These are phyloP conservation scores for Imbricaverruca yamaguchii DNA, from an alignment of 2,888 invertebrate species.

Conservation along the genomic window DNA sequence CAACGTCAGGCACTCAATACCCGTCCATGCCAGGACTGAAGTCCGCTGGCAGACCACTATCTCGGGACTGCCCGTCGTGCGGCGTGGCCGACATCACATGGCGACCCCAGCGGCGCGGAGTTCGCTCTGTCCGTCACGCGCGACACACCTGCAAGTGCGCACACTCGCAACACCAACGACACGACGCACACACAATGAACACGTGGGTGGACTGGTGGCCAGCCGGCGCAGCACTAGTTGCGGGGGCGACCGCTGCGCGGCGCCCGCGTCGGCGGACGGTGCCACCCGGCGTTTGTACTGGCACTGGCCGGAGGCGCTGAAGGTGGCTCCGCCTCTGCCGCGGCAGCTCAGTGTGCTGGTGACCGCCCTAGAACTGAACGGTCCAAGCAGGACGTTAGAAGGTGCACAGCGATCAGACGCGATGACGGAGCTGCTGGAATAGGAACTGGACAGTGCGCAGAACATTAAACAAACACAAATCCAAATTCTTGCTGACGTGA, in stretches of 20 bases:
- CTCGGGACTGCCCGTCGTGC: too few species aligned
- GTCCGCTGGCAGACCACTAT: too few species aligned
- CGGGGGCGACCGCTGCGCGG: background rate
- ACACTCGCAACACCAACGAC: background rate
- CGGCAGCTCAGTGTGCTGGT: background rate
- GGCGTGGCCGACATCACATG: too few species aligned
- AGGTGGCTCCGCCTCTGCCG: background rate
- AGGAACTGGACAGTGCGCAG: background rate
- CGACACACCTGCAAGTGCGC: background rate
- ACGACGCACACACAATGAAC: background rate
- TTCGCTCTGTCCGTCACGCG: too few species aligned
- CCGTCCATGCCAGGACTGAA: too few species aligned
- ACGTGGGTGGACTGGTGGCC: slow-evolving; percentile 2
- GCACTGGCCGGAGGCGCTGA: background rate
- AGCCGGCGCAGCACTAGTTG: background rate
- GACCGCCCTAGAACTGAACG: background rate
- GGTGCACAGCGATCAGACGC: background rate
- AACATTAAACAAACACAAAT: background rate
- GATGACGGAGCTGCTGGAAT: too few species aligned
- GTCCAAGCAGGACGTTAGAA: background rate
- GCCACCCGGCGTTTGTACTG: slow-evolving; percentile 9
- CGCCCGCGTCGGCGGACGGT: background rate
- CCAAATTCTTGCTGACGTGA: background rate
- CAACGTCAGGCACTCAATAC: too few species aligned
- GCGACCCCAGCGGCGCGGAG: too few species aligned